Evolutionary conservation across 2,888 invertebrate species (phyloP), one percentile per base, ranked within the genome.

Genomic region (Cosmorhoe ocellata): DNA sequence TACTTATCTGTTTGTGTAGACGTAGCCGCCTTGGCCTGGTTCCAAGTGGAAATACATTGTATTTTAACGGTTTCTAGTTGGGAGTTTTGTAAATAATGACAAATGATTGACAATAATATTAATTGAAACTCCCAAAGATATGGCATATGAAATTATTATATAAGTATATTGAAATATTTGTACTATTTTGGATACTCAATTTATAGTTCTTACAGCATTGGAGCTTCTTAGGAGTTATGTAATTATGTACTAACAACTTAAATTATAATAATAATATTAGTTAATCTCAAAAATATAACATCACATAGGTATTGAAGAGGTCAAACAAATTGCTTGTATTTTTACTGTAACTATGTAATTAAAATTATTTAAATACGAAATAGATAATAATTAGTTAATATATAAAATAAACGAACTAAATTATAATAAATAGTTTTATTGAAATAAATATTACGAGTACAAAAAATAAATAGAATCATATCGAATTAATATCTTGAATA

Each of bases 401-500:
- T 24, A 24, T 1, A 45, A 51, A 58, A 59, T 51, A 63, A 60
- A 60, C 43, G 31, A 58, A 36, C 39, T 10, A 44, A 52, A 44
- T 41, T 36, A 58, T 49, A 52, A 57, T 54, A 58, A 56, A 63
- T 62, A 59, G 34, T 57, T 61, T 62, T 59, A 61, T 66, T 63
- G 65, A 67, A 75, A 79, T 79, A 76, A 79, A 81, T 76, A 74
- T 76, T 62, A 53, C 51, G 64, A 68, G 71, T 84, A 86, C 84
- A 84, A 81, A 84, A 81, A 79, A 81, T 81, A 82, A 84, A 82
- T 81, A 80, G 67, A 74, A 72, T 74, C 67, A 75, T 76, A 83
- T 71, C 71, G 13, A 34, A 65, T 63, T 66, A 59, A 2, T 32
- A 65, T 24, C 43, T 38, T 34, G 30, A 27, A 52, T 51, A 42